A percentile compares a stretch with the other conserved stretches of the same genome.
phyloP scores from a whole-genome alignment of 1,140 invertebrate species.

The Drosophila busckii region DNA sequence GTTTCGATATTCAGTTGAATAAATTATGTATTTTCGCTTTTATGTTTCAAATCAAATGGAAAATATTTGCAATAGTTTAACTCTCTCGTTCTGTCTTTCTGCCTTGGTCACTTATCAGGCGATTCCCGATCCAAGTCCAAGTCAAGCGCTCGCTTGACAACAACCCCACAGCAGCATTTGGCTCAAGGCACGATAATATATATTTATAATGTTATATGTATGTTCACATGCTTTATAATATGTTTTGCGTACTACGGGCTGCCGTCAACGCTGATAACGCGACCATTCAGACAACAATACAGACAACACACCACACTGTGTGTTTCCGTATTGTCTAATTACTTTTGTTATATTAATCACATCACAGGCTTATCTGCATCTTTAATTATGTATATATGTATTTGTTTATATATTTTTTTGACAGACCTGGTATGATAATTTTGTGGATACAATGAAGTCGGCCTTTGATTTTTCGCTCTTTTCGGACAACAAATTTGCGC shows the following conservation, averaged over 20 bases:
- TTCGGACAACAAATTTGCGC: conserved; percentile 87
- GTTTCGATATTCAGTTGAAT: too few relatives aligned
- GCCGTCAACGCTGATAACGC: conserved; percentile 32
- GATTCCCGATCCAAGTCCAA: conserved; percentile 28
- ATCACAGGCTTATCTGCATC: conserved; percentile 8
- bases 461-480: conserved; percentile 91
- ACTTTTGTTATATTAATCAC: background rate
- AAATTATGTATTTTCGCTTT: too few relatives aligned
- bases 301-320: too few relatives aligned
- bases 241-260: too few relatives aligned
- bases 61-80: conserved; percentile 2
- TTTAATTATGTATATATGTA: conserved; percentile 16
- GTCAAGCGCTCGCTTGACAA: conserved; percentile 41
- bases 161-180: conserved; percentile 23
- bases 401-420: conserved; percentile 47
- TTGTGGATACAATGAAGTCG: conserved; percentile 85
- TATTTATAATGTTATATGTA: background rate
- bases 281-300: conserved; percentile 17
- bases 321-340: conserved; percentile 38
- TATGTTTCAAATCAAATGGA: too few relatives aligned
- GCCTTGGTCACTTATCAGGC: conserved; percentile 12
- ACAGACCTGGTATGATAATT: conserved; percentile 88
- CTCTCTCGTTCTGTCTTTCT: conserved; percentile 8
- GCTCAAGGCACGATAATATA: conserved; percentile 26
- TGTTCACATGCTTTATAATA: too few relatives aligned